Percentiles rank a stretch among this genome's conserved stretches.
Evolutionary conservation across 2,888 invertebrate species (phyloP).

Genomic region (Troides aeacus): DNA sequence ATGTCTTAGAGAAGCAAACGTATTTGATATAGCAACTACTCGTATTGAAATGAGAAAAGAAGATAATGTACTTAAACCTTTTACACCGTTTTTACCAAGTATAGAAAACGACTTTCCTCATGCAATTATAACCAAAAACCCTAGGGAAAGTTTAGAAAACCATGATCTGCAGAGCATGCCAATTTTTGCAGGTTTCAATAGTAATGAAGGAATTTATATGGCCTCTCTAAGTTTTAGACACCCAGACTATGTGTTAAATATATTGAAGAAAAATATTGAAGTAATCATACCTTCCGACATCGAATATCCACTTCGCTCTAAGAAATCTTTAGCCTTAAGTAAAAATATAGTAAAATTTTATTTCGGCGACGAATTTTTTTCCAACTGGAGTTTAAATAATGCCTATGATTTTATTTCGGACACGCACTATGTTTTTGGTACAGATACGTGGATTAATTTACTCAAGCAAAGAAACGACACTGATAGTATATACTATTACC

Average conservation of each 20-base stretch:
- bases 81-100: constrained; percentile 51
- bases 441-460: constrained; percentile 35
- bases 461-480: constrained; percentile 31
- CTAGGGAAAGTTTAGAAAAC: constrained; percentile 37
- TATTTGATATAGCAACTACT: constrained; percentile 38
- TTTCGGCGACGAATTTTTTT: constrained; percentile 16
- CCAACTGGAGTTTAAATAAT: constrained; percentile 30
- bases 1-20: constrained; percentile 34
- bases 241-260: constrained; percentile 24
- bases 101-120: constrained; percentile 48
- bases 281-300: constrained; percentile 40
- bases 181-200: constrained; percentile 56
- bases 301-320: constrained; percentile 37
- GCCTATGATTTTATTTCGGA: constrained; percentile 36
- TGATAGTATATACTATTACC: constrained; percentile 33
- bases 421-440: constrained; percentile 33
- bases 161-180: constrained; percentile 53
- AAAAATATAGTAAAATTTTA: constrained; percentile 32
- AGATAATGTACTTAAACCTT: constrained; percentile 35
- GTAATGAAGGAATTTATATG: constrained; percentile 49
- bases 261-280: constrained; percentile 37
- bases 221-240: background rate
- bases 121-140: constrained; percentile 51
- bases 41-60: constrained; percentile 34
- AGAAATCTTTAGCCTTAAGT: constrained; percentile 34